Percentiles rank a stretch among this genome's conserved stretches.
These are phyloP conservation scores for Rana temporaria DNA, from an alignment of 2,113 vertebrate species.

Conservation along the genomic window DNA sequence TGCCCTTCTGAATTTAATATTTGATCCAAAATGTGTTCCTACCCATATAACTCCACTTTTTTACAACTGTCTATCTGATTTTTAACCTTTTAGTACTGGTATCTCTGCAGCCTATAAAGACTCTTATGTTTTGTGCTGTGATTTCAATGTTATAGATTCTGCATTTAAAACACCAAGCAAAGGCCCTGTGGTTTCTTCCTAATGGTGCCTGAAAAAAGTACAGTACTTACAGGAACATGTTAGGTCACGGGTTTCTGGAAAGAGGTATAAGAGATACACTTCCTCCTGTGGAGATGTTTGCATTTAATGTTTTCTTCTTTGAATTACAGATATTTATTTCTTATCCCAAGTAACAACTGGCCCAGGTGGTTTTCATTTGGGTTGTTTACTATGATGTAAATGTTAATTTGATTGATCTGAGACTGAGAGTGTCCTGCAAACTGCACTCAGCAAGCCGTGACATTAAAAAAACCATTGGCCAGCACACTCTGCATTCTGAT, in stretches of 20 bases:
- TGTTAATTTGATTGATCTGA: conserved; percentile 71
- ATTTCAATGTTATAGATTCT: neutral
- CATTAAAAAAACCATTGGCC: conserved; percentile 74
- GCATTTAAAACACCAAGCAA: neutral
- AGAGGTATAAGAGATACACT: neutral
- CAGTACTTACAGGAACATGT: conserved; percentile 28
- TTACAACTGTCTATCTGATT: no score
- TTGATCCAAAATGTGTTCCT: no score
- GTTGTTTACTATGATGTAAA: conserved; percentile 70
- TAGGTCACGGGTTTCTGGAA: conserved; percentile 44
- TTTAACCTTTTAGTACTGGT: no score
- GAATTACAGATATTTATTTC: conserved; percentile 18
- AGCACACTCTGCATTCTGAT: conserved; percentile 70
- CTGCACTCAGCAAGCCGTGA: conserved; percentile 64
- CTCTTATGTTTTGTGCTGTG: no score
- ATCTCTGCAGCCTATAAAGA: no score
- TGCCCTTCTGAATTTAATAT: no score
- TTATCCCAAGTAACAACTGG: conserved; percentile 61
- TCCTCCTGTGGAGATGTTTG: conserved; percentile 29
- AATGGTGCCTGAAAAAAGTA: neutral
- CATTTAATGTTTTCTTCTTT: conserved; percentile 33
- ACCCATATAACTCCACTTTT: no score
- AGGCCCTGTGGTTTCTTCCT: neutral
- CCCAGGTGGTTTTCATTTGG: conserved; percentile 66
- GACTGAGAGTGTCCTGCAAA: conserved; percentile 67